Percentiles rank a stretch among this genome's conserved stretches.
These are phyloP conservation scores for Torymus aiolomorphi DNA, from an alignment of 2,888 invertebrate species.

Conservation along the genomic window DNA sequence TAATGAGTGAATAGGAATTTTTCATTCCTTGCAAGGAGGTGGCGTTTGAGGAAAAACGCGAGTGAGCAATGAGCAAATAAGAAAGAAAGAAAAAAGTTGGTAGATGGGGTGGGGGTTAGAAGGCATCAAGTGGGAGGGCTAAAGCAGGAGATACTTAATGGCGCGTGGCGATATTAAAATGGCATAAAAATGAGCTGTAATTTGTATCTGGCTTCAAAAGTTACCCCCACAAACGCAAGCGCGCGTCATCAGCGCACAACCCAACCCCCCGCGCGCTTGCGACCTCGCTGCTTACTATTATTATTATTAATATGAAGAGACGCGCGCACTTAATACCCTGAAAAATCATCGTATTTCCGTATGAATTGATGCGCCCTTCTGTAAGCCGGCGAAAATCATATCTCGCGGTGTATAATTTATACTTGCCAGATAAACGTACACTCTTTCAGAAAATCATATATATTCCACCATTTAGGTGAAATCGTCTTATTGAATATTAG, in stretches of 20 bases:
- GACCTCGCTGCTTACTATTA: conserved; percentile 68
- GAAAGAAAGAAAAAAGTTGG: conserved; percentile 55
- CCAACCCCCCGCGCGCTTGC: conserved; percentile 50
- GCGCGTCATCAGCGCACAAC: conserved; percentile 60
- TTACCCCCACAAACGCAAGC: conserved; percentile 61
- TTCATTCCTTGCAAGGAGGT: conserved; percentile 63
- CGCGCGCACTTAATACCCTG: conserved; percentile 70
- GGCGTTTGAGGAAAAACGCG: conserved; percentile 29
- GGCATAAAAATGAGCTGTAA: conserved; percentile 76
- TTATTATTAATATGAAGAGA: conserved; percentile 73
- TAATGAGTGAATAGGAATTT: conserved; percentile 67
- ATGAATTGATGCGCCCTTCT: conserved; percentile 62
- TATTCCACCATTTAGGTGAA: conserved; percentile 15
- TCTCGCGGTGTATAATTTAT: conserved; percentile 49
- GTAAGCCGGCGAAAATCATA: conserved; percentile 47
- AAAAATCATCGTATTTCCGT: conserved; percentile 71
- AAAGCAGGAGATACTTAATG: conserved; percentile 73
- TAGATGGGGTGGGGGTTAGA: conserved; percentile 42
- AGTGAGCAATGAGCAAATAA: conserved; percentile 50
- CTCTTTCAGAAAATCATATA: conserved; percentile 20
- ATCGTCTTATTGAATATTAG: conserved; percentile 25
- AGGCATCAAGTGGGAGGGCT: conserved; percentile 57
- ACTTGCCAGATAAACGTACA: conserved; percentile 46
- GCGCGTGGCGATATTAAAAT: conserved; percentile 75
- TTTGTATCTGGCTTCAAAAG: conserved; percentile 74